Evolutionary conservation across 2,888 invertebrate species (phyloP).

Genomic region (Melieria picta): DNA sequence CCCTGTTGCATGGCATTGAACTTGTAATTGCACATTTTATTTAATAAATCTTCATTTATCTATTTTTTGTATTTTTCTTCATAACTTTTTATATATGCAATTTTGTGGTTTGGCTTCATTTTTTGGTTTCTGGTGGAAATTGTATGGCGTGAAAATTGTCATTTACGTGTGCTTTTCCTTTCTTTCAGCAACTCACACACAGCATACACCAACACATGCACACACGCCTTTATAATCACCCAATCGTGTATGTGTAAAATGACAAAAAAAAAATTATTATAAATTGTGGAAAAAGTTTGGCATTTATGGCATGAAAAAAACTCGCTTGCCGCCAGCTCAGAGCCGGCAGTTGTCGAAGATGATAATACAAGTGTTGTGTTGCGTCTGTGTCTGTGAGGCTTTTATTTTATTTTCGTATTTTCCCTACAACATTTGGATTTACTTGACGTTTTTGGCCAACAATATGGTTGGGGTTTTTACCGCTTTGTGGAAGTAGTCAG

Average conservation of each 20-base stretch:
- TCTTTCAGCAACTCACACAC: background rate
- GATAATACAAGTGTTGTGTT: background rate
- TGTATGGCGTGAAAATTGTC: background rate
- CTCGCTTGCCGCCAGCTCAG: background rate
- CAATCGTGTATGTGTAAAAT: too few species aligned
- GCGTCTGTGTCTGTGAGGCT: background rate
- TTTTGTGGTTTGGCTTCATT: background rate
- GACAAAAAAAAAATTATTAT: too few species aligned
- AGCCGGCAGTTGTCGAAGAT: background rate
- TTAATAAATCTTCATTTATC: constrained; percentile 8
- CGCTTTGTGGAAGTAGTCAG: background rate
- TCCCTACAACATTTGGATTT: too few species aligned
- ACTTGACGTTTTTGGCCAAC: too few species aligned
- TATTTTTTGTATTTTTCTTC: background rate
- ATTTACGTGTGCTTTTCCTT: background rate
- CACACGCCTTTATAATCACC: too few species aligned
- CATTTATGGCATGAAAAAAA: background rate
- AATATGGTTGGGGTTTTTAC: background rate
- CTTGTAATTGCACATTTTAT: constrained; percentile 45
- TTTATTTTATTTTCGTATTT: too few species aligned
- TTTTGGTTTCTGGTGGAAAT: background rate
- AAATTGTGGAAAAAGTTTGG: background rate
- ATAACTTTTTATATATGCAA: constrained; percentile 4
- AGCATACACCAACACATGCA: background rate
- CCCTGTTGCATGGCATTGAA: constrained; percentile 56